Percentiles rank a stretch among this genome's conserved stretches.
These are phyloP conservation scores for Pachyrhynchus sulphureomaculatus DNA, from an alignment of 1,140 invertebrate species.

Conservation along the genomic window DNA sequence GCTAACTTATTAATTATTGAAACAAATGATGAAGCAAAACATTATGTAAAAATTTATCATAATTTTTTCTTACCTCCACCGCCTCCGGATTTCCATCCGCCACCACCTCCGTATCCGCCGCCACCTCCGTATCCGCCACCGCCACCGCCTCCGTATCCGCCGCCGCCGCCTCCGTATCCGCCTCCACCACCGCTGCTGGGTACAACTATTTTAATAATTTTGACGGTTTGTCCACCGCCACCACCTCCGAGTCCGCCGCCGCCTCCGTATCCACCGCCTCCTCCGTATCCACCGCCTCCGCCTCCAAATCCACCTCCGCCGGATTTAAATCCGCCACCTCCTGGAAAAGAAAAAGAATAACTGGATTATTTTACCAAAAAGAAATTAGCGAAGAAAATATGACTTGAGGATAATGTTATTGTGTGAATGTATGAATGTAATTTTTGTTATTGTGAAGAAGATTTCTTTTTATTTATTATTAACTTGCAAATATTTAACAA, in stretches of 20 bases:
- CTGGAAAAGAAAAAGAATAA: too few species aligned
- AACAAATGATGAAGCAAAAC: too few species aligned
- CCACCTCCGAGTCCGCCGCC: conserved; percentile 2
- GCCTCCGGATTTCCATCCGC: conserved; percentile 24
- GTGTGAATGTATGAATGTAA: too few species aligned
- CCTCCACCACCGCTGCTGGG: conserved; percentile 15
- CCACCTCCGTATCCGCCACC: conserved; percentile 6
- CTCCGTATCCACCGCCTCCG: neutral
- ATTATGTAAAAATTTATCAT: neutral
- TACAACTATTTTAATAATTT: neutral
- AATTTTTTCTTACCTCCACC: conserved; percentile 12
- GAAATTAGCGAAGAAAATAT: too few species aligned
- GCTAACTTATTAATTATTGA: too few species aligned
- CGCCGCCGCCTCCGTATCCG: conserved; percentile 3
- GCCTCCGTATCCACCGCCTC: neutral
- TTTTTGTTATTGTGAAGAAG: too few species aligned
- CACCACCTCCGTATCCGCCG: conserved; percentile 18
- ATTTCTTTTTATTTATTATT: too few species aligned
- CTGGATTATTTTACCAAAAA: too few species aligned
- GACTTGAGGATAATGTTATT: too few species aligned
- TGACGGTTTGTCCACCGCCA: conserved; percentile 2
- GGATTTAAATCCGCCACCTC: conserved; percentile 16
- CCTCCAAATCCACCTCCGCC: conserved; percentile 11
- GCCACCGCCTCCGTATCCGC: conserved; percentile 22
- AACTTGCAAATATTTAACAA: too few species aligned